Base-by-base conservation (phyloP, 2,113 vertebrate genomes). In the Heterotilapia buettikoferi region DNA sequence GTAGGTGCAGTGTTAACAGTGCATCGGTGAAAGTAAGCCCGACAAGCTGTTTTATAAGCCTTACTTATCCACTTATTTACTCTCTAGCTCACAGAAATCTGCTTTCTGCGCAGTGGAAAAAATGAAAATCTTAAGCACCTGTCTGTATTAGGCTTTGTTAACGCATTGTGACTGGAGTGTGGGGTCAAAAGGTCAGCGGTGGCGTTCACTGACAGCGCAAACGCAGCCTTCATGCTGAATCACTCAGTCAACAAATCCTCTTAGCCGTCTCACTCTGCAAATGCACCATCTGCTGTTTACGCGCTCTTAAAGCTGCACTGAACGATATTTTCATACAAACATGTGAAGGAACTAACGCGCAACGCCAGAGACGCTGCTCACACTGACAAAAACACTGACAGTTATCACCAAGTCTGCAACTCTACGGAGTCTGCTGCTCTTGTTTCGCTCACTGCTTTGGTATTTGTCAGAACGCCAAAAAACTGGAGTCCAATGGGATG, bases 231-330 rank as follows among this genome's bases (percentile, higher is more conserved):
- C 5, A 2, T 5, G 61, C 71, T 7, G 59, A 12, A 36, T 82
- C 79, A 71, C 31, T 53, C 10, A 14, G 56, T 19, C 73, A 53
- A 63, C 59, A 90, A 94, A 94, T 95, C 92, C 90, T 92, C 91
- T 94, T 90, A 94, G 56, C 38, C 0, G 45, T 66, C 84, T 87
- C 83, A 66, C 47, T 90, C 53, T 84, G 45, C 14, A 26, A 80
- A 52, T 80, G 66, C 38, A 84, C 92, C 90, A 92, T 90, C 91
- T 93, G 92, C 54, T 81, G 38, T 84, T 90, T 81, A 53, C 36
- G 9, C 18, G 3, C 12, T n/a, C 43, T 54, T 52, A 45, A 86
- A 29, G 82, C 89, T 82, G 71, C 66, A 61, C 21, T 50, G 6
- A 56, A 71, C 26, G 14, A 71, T 61, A 45, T 36, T 54, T 66